phyloP scores from a whole-genome alignment of 2,797 vertebrate species.

The Toxotes lorentzi region DNA sequence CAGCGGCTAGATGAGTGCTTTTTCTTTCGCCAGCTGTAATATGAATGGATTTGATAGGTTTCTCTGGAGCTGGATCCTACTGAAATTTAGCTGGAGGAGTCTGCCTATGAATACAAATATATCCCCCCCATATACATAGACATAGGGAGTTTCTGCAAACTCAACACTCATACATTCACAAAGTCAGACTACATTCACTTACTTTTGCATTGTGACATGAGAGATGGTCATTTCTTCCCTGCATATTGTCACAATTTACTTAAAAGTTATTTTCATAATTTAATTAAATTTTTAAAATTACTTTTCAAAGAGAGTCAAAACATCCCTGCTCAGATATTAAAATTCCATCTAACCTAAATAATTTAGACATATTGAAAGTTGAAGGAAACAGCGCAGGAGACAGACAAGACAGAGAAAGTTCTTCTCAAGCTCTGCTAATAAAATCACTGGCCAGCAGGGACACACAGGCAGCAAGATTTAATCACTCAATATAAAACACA shows the following conservation, averaged over 20 bases:
- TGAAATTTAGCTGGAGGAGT: constrained; percentile 66
- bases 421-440: constrained; percentile 46
- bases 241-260: constrained; percentile 29
- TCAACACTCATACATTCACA: constrained; percentile 25
- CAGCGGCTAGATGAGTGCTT: constrained; percentile 43
- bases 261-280: constrained; percentile 34
- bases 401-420: constrained; percentile 26
- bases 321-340: constrained; percentile 27
- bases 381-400: constrained; percentile 24
- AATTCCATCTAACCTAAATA: constrained; percentile 47
- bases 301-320: constrained; percentile 46
- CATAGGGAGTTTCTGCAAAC: neutral
- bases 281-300: too few relatives aligned
- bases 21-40: constrained; percentile 74
- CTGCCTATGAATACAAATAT: constrained; percentile 57
- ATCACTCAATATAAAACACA: constrained; percentile 52
- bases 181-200: constrained; percentile 32
- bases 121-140: neutral
- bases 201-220: constrained; percentile 34
- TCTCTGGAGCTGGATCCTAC: constrained; percentile 48
- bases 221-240: constrained; percentile 17
- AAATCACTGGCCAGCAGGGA: constrained; percentile 61
- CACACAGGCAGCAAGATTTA: constrained; percentile 48
- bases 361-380: constrained; percentile 39
- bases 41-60: constrained; percentile 74